Percentiles rank a stretch among this genome's conserved stretches.
Evolutionary conservation across 1,140 invertebrate genomes (phyloP).

Genomic region (Camponotus floridanus): DNA sequence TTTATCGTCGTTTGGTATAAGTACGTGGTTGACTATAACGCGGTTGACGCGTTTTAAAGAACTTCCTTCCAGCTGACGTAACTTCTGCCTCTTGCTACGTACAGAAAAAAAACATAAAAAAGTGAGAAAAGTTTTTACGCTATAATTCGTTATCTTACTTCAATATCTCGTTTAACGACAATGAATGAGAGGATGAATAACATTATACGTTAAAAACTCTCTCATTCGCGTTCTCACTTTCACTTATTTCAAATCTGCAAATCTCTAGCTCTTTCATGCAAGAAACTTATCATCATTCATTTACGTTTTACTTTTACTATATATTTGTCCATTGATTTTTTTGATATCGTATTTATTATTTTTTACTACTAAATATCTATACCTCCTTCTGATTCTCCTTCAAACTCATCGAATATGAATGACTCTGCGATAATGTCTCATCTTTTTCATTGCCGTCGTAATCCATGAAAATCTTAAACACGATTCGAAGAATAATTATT

Average conservation of each 20-base stretch:
- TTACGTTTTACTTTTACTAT: background rate
- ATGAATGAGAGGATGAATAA: constrained; percentile 33
- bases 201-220: constrained; percentile 52
- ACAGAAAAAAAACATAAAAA: constrained; percentile 34
- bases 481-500: background rate
- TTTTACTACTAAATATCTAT: constrained; percentile 21
- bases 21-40: constrained; percentile 21
- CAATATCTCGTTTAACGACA: constrained; percentile 6
- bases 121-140: constrained; percentile 20
- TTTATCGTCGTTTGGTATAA: constrained; percentile 1
- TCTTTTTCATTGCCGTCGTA: background rate
- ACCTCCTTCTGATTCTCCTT: constrained; percentile 31
- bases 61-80: constrained; percentile 37
- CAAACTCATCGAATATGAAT: background rate
- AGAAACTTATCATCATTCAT: constrained; percentile 9
- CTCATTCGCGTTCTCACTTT: constrained; percentile 29
- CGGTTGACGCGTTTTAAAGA: constrained; percentile 22
- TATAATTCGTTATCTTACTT: background rate
- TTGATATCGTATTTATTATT: background rate
- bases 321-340: background rate
- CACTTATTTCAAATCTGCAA: constrained; percentile 23
- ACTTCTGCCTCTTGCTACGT: constrained; percentile 33
- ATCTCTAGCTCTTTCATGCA: background rate
- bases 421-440: background rate
- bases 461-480: constrained; percentile 5